Evolutionary conservation across 2,113 vertebrate species (phyloP).

Genomic region (Melozone crissalis): DNA sequence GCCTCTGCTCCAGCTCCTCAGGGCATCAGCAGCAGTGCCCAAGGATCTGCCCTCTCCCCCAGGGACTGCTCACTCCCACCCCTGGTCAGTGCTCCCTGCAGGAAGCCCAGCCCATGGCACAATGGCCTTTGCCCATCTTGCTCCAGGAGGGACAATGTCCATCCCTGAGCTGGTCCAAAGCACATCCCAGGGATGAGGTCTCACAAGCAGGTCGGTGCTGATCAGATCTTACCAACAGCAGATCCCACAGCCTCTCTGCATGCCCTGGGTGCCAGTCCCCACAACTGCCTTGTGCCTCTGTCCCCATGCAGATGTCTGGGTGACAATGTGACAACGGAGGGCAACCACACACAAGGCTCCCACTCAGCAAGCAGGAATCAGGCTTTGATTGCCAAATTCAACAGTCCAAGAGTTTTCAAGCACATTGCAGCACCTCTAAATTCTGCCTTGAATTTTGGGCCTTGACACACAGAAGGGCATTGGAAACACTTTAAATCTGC

Average conservation of each 20-base stretch:
- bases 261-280: not conserved
- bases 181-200: not conserved
- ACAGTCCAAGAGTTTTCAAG: not conserved
- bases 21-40: not conserved
- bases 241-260: not conserved
- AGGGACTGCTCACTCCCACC: rapidly evolving
- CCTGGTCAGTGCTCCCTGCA: rapidly evolving
- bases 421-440: not conserved
- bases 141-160: not conserved
- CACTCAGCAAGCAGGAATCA: not conserved
- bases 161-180: not conserved
- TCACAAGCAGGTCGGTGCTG: not conserved
- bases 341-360: not conserved
- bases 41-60: not conserved
- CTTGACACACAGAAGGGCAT: not conserved
- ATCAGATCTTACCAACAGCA: not conserved
- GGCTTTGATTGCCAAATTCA: not conserved
- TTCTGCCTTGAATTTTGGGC: not conserved
- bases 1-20: not conserved
- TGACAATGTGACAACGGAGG: not conserved
- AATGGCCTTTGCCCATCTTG: not conserved
- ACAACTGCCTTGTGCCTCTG: not conserved
- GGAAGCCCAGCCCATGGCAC: not conserved
- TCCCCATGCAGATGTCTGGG: not conserved
- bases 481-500: not conserved